phyloP scores from a whole-genome alignment of 2,888 invertebrate species.

The Tenthredo amoena region DNA sequence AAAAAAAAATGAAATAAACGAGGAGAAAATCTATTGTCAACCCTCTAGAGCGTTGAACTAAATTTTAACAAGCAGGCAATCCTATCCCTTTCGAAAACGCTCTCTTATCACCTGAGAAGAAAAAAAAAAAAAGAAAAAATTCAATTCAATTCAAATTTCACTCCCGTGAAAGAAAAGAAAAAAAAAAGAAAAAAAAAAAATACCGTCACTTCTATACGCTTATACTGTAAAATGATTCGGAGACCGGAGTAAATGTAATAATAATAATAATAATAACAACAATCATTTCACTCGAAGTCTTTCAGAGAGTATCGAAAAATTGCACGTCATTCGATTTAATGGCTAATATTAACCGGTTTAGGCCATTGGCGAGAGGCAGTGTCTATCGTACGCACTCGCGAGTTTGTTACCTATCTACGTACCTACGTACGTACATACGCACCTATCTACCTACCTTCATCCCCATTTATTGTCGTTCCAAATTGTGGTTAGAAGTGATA shows the following conservation, averaged over 20 bases:
- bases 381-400: neutral
- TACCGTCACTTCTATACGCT: neutral
- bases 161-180: neutral
- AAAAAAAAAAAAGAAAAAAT: neutral
- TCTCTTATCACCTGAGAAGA: neutral
- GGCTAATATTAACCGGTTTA: conserved; percentile 56
- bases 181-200: neutral
- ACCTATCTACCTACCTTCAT: neutral
- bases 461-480: conserved; percentile 31
- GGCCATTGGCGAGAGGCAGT: conserved; percentile 20
- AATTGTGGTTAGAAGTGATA: neutral
- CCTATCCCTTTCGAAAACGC: neutral
- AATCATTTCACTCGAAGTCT: neutral
- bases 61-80: conserved; percentile 8
- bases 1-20: neutral
- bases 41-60: neutral
- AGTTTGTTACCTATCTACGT: neutral
- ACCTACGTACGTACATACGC: neutral
- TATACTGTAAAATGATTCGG: neutral
- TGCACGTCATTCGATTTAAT: conserved; percentile 68
- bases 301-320: conserved; percentile 57
- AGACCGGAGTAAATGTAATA: neutral
- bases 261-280: conserved; percentile 9
- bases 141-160: neutral
- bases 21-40: conserved; percentile 7